Conservation (phyloP, 2,113 vertebrate species). For the Calidris pugnax region DNA sequence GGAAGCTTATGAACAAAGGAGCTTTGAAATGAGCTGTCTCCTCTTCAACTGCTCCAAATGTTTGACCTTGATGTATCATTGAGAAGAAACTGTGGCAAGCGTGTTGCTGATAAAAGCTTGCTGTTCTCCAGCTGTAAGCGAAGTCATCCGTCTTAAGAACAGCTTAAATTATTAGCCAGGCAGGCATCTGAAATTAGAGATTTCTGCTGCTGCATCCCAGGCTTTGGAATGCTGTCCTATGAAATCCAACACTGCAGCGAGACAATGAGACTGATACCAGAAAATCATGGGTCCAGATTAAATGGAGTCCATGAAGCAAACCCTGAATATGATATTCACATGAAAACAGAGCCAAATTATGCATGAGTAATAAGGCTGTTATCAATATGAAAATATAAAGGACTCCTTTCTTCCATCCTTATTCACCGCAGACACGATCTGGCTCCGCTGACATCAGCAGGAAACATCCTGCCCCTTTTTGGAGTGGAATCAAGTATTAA, state of each 20-base stretch:
- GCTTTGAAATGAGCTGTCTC: slow-evolving; percentile 30
- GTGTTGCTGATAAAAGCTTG: slow-evolving; percentile 13
- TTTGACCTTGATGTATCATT: slow-evolving; percentile 16
- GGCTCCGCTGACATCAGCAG: not conserved
- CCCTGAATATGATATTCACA: not conserved
- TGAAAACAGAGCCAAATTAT: not conserved
- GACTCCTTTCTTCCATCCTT: not conserved
- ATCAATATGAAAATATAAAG: not conserved
- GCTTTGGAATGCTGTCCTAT: not conserved
- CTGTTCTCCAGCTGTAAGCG: not conserved
- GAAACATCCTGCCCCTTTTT: not conserved
- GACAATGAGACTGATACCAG: not conserved
- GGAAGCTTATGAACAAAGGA: slow-evolving; percentile 9
- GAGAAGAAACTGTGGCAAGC: slow-evolving; percentile 21
- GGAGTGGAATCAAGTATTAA: not conserved
- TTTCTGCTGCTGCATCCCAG: not conserved
- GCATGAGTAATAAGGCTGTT: not conserved
- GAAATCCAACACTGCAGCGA: not conserved
- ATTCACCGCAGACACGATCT: not conserved
- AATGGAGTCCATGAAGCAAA: not conserved
- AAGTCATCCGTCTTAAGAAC: not conserved
- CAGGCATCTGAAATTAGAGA: not conserved
- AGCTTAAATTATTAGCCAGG: slow-evolving; percentile 15
- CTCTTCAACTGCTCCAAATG: not conserved
- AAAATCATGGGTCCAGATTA: not conserved